Base-by-base conservation (phyloP, 92 coral and sea anemone species). In the Zoanthus gigantus region DNA sequence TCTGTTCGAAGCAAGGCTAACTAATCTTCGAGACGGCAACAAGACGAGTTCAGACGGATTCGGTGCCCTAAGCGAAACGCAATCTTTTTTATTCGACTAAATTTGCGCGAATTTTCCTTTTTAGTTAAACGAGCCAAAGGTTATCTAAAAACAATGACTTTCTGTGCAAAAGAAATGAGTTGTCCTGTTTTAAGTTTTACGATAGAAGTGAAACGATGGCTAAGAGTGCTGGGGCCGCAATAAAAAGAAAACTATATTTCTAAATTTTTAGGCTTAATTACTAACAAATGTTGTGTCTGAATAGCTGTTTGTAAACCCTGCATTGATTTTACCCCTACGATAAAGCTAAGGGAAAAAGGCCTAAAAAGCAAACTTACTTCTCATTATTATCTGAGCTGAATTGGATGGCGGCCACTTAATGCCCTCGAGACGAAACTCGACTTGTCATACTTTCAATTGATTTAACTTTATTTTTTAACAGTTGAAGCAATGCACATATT, bases 11-110 rank as follows among this genome's bases (percentile, higher is more conserved):
- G 6, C 82, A 37, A 76, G 52, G 85, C 67, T 76, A 76, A 53
- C 82, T 76, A 76, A 76, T 76, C 82, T 76, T 60, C 5, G 28
- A 6, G 63, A 65, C 82, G 82, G 82, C 52, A 76, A 32, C 82
- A 32, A 76, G 82, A 52, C 66, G 29, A 56, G 67, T 76, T 76
- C 63, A 52, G 66, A 34, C 9, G 45, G 46, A 1, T 30, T 69
- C 31, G 29, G 9, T 30, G 74, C 74, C 74, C 31, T 3, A 69
- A 69, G 74, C 74, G 17, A 69, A 69, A 30, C 15, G 9, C 3
- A 69, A 34, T 69, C 74, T 69, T 69, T 69, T 37, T 69, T 13
- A 31, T 69, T 34, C 34, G 3, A 69, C 74, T 69, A 30, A 9
- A 29, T 45, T 73, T 53, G 30, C 42, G 9, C 13, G 77, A 17